phyloP scores from a whole-genome alignment of 64 coral and sea anemone genomes.

The Platygyra sinensis region DNA sequence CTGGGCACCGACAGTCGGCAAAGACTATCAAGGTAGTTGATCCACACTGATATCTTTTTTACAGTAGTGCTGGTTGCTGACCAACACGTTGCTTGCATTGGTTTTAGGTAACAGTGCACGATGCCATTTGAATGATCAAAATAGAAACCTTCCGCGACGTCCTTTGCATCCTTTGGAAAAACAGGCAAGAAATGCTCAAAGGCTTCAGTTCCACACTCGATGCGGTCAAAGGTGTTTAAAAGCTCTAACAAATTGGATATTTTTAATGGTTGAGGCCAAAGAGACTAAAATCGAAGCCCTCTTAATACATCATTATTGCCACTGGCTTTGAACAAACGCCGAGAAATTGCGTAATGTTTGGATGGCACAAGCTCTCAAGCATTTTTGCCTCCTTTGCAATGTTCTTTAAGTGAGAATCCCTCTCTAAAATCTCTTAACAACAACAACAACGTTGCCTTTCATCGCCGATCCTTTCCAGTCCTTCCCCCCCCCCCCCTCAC shows the following conservation, averaged over 20 bases:
- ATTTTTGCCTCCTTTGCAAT: slow-evolving; percentile 1
- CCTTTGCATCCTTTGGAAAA: slow-evolving; percentile 16
- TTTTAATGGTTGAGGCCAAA: not conserved
- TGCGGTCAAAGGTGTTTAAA: not conserved
- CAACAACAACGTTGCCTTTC: slow-evolving; percentile 9
- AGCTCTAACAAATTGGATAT: not conserved
- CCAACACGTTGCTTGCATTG: slow-evolving; percentile 18
- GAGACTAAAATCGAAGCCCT: not conserved
- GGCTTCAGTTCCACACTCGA: not conserved
- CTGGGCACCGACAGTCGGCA: slow-evolving; percentile 6
- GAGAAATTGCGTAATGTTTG: not conserved
- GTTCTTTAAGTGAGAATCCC: slow-evolving; percentile 11
- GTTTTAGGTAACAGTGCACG: slow-evolving; percentile 14
- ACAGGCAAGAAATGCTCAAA: slow-evolving; percentile 9
- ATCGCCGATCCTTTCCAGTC: not conserved
- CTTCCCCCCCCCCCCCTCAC: too few relatives aligned
- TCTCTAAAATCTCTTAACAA: slow-evolving; percentile 14
- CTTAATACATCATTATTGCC: slow-evolving; percentile 14
- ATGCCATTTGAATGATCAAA: not conserved
- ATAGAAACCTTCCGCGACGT: not conserved
- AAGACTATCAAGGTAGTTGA: not conserved
- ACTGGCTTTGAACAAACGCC: too few relatives aligned
- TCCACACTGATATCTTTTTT: slow-evolving; percentile 2
- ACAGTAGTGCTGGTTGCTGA: not conserved
- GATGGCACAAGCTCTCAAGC: not conserved